Base-by-base conservation (phyloP, 2,113 vertebrate species). In the Rhinoderma darwinii region DNA sequence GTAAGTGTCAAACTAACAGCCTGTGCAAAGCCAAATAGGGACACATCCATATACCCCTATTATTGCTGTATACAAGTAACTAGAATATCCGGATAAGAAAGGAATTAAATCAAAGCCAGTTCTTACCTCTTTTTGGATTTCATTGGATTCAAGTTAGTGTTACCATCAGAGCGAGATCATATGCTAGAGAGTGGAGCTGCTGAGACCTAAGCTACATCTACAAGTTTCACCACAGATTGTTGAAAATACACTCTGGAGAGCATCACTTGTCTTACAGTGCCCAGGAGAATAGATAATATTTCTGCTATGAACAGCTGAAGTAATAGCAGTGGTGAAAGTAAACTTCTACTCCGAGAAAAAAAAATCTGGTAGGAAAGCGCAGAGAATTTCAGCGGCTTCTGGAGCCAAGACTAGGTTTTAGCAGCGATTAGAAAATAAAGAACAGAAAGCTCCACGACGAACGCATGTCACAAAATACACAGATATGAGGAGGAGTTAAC, bases 61-160 rank as follows among this genome's bases (percentile, higher is more conserved):
- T 74, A 41, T 3, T 43, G 25, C 73, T 73, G 9, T 18, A 44
- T 47, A 15, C 41, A 75, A 27, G 32, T 74, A 74, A 75, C 5
- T 17, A 18, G 41, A 41, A 41, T 17, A 39, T 37, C 35, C 9
- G 3, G 32, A 35, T 74, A 41, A 41, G 14, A 73, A 27, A 54
- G 9, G 32, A 27, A 37, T 50, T 6, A 59, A 7, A 63, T 81
- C 10, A 43, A 63, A 35, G 43, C 79, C 39, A 27, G 39, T 17
- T 43, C 56, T 92, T 91, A 92, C 90, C 92, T 86, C 86, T 88
- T 84, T 85, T 25, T 87, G 1, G 86, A 92, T 85, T 89, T 93
- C 90, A 91, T 91, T 92, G 0, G 20, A 92, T 90, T 66, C 88
- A 10, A 59, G 27, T 76, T 89, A 89, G 88, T 56, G 76, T 72